These are phyloP conservation scores for Lochmaea crataegi DNA, from an alignment of 2,888 invertebrate species.

Conservation along the genomic window DNA sequence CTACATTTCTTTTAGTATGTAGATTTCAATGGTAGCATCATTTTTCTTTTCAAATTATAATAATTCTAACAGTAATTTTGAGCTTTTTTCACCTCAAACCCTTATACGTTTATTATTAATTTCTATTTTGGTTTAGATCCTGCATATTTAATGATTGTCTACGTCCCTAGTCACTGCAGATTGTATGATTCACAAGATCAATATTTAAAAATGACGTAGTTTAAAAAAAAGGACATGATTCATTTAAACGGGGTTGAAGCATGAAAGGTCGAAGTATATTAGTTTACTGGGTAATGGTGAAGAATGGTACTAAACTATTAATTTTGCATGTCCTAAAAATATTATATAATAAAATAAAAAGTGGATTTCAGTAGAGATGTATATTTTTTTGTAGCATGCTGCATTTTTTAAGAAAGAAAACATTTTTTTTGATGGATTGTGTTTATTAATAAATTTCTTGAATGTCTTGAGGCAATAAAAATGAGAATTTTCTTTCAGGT, in stretches of 20 bases:
- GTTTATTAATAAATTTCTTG: too few species aligned
- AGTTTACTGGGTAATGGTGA: neutral
- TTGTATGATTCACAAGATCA: slow-evolving; percentile 9
- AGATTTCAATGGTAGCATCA: too few species aligned
- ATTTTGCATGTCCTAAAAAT: slow-evolving; percentile 8
- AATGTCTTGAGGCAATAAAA: too few species aligned
- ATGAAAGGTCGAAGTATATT: slow-evolving; percentile 8
- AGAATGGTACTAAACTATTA: slow-evolving; percentile 12
- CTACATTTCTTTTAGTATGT: too few species aligned
- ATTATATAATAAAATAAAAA: neutral
- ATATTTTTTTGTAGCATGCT: neutral
- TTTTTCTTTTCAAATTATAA: neutral
- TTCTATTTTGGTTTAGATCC: neutral
- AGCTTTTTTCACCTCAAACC: neutral
- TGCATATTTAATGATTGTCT: neutral
- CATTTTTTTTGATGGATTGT: neutral
- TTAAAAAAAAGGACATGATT: slow-evolving; percentile 5
- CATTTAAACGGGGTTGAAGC: slow-evolving; percentile 12
- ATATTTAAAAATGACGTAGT: slow-evolving; percentile 10
- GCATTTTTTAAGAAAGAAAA: neutral
- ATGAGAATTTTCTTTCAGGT: too few species aligned
- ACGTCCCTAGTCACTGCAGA: neutral
- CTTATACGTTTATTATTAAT: neutral
- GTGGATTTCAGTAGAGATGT: neutral
- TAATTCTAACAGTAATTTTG: neutral